Percentiles rank a stretch among this genome's conserved stretches.
These are phyloP conservation scores for Mionectes macconnelli DNA, from an alignment of 2,113 vertebrate genomes.

Conservation along the genomic window DNA sequence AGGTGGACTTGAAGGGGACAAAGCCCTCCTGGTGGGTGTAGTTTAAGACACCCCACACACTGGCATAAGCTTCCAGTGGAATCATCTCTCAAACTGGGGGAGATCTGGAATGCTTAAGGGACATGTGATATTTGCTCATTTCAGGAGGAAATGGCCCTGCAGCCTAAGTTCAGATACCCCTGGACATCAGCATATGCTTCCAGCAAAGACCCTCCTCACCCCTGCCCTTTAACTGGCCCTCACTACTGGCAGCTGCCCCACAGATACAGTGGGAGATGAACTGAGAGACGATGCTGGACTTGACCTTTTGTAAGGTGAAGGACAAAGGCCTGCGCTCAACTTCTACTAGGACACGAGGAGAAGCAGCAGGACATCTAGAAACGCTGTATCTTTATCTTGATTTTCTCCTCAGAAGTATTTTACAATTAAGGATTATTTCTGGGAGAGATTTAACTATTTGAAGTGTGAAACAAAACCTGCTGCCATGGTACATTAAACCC, in stretches of 20 bases:
- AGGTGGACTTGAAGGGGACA: background rate
- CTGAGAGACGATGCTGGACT: fast-evolving
- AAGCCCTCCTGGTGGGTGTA: background rate
- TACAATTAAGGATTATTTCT: background rate
- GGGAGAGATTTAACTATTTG: background rate
- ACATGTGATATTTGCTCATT: background rate
- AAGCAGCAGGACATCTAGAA: background rate
- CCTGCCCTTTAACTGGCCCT: fast-evolving
- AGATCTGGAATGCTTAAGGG: background rate
- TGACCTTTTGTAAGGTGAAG: background rate
- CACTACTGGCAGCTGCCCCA: background rate
- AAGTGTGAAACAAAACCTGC: background rate
- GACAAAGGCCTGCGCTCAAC: background rate
- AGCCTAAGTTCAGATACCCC: background rate
- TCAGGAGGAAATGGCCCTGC: fast-evolving
- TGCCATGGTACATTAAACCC: background rate
- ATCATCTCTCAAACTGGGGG: fast-evolving
- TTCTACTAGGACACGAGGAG: background rate
- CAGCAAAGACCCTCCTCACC: background rate
- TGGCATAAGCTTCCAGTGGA: background rate
- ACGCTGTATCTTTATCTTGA: fast-evolving
- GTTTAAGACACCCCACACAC: background rate
- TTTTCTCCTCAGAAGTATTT: background rate
- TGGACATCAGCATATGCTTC: fast-evolving
- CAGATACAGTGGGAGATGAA: fast-evolving